Base-by-base conservation (phyloP, 2,888 invertebrate species). In the Meiosimyza platycephala region DNA sequence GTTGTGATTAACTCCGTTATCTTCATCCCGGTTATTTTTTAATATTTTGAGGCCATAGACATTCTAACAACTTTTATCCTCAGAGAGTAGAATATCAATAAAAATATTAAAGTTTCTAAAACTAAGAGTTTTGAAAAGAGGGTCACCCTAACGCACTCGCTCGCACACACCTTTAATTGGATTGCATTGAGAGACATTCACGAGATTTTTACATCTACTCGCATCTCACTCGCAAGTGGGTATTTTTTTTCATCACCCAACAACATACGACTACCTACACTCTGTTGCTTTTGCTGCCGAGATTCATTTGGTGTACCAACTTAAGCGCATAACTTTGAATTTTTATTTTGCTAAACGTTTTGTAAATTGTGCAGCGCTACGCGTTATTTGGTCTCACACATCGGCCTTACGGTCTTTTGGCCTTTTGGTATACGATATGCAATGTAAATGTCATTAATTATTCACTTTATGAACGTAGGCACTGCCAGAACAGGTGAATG, bases 401-500 rank as follows among this genome's bases (percentile, higher is more conserved):
- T 9, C 64, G 6, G 22, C 28, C 60, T 16, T 40, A 6, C 60
- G 12, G 22, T 9, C 50, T 50, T 40, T 40, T n/a, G 64, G 18
- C 22, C n/a, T n/a, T 22, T 40, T 15, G 40, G 13, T 62, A 12
- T 5, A 28, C 18, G 28, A 2, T n/a, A 28, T 57, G 18, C 18
- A 28, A 57, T 12, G 68, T 13, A 47, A 68, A 68, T 48, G 48
- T 50, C 68, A 68, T 68, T 48, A 68, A 57, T 68, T 68, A 68
- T 68, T 68, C 57, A 68, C 48, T 48, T 55, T 66, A 55, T 54
- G 54, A 52, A 66, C 66, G 66, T 66, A 55, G 66, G n/a, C 54
- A 40, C 1, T 40, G 40, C 40, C 40, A 40, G 0, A 40, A 9
- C 9, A 40, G 6, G 40, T 40, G 40, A 40, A 9, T 40, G 9